Base-by-base conservation (phyloP, 1,140 invertebrate species). In the Drosophila sucinea region DNA sequence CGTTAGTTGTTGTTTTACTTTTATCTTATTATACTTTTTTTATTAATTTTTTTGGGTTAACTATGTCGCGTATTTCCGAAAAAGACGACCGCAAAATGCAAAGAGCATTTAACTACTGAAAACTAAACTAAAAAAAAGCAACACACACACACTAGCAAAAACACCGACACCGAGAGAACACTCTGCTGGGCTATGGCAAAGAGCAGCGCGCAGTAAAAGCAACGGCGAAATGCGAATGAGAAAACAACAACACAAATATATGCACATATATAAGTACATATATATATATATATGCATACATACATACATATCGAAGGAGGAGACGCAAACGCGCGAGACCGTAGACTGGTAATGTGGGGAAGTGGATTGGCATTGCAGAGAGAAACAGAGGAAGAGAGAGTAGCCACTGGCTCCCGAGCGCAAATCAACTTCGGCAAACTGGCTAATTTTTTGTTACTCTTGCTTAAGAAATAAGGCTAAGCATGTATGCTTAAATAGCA, bases 1-100 rank as follows among this genome's bases (percentile, higher is more conserved):
- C 25, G 17, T 60, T 67, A 3, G 54, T 66, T 62, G 60, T 74
- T 73, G 57, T 64, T 64, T 47, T 65, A 60, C 55, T 51, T 79
- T 81, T 57, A 35, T 61, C 27, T 55, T 63, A 23, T 51, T 40
- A 58, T 64, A 38, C 17, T 54, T 67, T 58, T 77, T 54, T 75
- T 72, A 41, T 66, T 81, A 25, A 63, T 62, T 76, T 44, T 75
- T 68, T 44, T 76, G 81, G 74, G 82, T 57, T 69, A 73, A 86
- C 79, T 79, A 82, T 79, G 79, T 55, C 82, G 75, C 76, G 83
- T 82, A 86, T 83, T 82, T 82, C 83, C 63, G 82, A 79, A 81
- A 80, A 81, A 85, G 74, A 85, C 81, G 79, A 86, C 82, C 81
- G 81, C 77, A 79, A 81, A 86, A 81, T 85, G 81, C 81, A 77